Conservation (phyloP, 2,888 invertebrate species). For the Pseudococcus jackbeardsleyi region DNA sequence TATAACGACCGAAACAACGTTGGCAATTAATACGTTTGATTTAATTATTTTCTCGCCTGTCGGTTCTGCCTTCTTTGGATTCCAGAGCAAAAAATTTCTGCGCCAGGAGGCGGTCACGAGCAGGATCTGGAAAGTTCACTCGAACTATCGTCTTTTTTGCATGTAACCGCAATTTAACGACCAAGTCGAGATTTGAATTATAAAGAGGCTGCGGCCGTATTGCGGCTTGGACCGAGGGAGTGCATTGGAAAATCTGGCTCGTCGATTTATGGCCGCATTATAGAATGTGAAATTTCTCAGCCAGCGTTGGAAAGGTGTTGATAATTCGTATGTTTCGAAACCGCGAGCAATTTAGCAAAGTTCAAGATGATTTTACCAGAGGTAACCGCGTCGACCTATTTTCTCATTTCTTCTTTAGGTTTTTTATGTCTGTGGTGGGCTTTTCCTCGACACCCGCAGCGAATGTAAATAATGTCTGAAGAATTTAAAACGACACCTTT, state of each 20-base stretch:
- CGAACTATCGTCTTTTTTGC: background rate
- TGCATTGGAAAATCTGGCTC: constrained; percentile 1
- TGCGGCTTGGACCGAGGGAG: background rate
- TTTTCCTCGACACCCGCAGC: too few species aligned
- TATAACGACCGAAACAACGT: constrained; percentile 3
- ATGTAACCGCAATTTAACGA: constrained; percentile 32
- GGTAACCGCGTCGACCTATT: background rate
- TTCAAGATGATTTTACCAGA: background rate
- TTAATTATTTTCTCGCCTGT: background rate
- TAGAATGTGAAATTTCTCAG: background rate
- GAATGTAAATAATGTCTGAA: too few species aligned
- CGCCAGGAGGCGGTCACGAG: background rate
- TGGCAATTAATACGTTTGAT: background rate
- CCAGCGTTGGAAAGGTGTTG: background rate
- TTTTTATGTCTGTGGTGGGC: too few species aligned
- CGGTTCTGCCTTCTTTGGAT: too few species aligned
- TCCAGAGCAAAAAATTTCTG: background rate
- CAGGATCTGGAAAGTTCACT: background rate
- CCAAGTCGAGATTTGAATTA: constrained; percentile 26
- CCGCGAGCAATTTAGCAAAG: background rate
- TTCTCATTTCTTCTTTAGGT: background rate
- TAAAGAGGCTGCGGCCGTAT: constrained; percentile 28
- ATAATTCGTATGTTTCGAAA: background rate
- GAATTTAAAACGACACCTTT: too few species aligned
- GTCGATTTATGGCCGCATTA: background rate